Evolutionary conservation across 2,113 vertebrate genomes (phyloP).

Genomic region (Equus quagga): DNA sequence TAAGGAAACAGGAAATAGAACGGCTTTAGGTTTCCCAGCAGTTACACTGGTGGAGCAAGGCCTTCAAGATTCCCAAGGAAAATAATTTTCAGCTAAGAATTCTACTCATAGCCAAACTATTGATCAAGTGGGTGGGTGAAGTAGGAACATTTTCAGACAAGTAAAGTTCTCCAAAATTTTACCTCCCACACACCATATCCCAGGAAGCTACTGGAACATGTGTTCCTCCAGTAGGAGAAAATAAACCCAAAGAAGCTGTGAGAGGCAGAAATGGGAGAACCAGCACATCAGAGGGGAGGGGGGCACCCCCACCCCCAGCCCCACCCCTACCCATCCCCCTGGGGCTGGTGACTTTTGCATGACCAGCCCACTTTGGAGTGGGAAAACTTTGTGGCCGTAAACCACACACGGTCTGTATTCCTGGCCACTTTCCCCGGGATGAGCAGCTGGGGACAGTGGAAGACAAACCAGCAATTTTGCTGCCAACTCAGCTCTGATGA

Average conservation of each 20-base stretch:
- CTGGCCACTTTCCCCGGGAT: not conserved
- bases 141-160: conserved; percentile 37
- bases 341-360: not conserved
- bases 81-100: not conserved
- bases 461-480: not conserved
- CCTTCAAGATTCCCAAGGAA: not conserved
- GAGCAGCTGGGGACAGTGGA: not conserved
- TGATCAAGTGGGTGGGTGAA: not conserved
- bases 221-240: not conserved
- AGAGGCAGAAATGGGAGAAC: not conserved
- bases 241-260: not conserved
- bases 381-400: not conserved
- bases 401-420: not conserved
- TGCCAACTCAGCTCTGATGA: not conserved
- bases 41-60: too few relatives aligned
- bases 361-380: not conserved
- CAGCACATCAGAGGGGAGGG: too few relatives aligned
- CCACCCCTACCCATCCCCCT: not conserved
- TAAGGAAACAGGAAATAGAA: conserved; percentile 29
- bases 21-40: not conserved
- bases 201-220: not conserved
- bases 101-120: not conserved
- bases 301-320: not conserved
- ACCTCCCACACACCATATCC: conserved; percentile 17
- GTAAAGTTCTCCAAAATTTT: conserved; percentile 27